These are phyloP conservation scores for Leuciscus waleckii DNA, from an alignment of 2,797 vertebrate species.

Conservation along the genomic window DNA sequence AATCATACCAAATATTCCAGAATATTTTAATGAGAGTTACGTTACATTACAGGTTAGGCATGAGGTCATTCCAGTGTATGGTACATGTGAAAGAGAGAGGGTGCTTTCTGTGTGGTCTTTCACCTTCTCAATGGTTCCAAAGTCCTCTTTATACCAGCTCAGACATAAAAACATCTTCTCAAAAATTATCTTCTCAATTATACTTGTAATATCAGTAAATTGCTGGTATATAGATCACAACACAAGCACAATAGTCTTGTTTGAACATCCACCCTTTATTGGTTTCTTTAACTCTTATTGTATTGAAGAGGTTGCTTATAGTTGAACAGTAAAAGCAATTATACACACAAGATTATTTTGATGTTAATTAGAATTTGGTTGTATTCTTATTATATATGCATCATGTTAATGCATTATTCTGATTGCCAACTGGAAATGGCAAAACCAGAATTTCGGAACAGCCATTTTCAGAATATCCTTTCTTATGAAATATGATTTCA, in stretches of 20 bases:
- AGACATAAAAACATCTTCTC: slow-evolving; percentile 19
- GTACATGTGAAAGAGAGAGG: slow-evolving; percentile 52
- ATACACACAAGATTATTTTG: background rate
- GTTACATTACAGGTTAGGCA: slow-evolving; percentile 63
- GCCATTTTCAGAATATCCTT: background rate
- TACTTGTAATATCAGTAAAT: slow-evolving; percentile 51
- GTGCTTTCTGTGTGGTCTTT: slow-evolving; percentile 76
- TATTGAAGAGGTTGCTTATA: background rate
- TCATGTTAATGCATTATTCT: background rate
- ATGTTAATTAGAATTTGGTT: background rate
- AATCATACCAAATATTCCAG: slow-evolving; percentile 43
- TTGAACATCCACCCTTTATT: background rate
- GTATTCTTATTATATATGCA: background rate
- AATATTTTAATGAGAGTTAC: slow-evolving; percentile 62
- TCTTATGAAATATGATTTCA: background rate
- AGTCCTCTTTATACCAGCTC: slow-evolving; percentile 52
- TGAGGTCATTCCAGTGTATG: slow-evolving; percentile 50
- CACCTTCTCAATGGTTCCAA: slow-evolving; percentile 69
- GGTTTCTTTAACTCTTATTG: background rate
- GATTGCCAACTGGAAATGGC: background rate
- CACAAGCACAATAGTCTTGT: background rate
- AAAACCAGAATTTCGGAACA: background rate
- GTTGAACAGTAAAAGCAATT: background rate
- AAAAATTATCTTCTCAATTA: slow-evolving; percentile 47
- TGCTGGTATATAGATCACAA: slow-evolving; percentile 32